Evolutionary conservation across 2,797 vertebrate genomes (phyloP), one percentile per base, ranked within the genome.

Genomic region (Mergus octosetaceus): DNA sequence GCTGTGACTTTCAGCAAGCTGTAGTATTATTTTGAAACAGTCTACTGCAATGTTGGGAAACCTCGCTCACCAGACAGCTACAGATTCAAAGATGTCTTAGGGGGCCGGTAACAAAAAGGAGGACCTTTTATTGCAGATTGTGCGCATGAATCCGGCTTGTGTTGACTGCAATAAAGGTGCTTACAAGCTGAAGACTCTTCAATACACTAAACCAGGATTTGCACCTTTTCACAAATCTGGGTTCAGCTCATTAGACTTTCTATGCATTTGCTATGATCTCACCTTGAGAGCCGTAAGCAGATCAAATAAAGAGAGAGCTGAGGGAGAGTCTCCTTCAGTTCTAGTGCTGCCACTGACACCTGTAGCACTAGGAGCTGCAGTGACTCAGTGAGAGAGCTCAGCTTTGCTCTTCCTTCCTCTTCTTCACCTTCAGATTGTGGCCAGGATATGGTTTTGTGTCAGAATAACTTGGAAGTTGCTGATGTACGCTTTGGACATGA

Each of bases 1-100:
- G 90, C 86, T 76, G 86, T 73, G 96, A 95, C 95, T 96, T 97
- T 94, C 86, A 95, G 77, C 73, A 14, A 2, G 2, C 66, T 65
- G n/a, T 28, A 39, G 21, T 39, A 30, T 58, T 51, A 34, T 80
- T 85, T 83, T n/a, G 30, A 36, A 85, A 68, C 86, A 18, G 30
- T 76, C 83, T 71, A 9, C 61, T 27, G 78, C 13, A 53, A 16
- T 27, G 76, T 49, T 12, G 68, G 58, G 70, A 47, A 94, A 32
- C 25, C 51, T 90, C 76, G 11, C 39, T 45, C 51, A 58, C 15
- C 85, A 78, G 5, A 0, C 57, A 68, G 64, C 56, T 16, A 32
- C 20, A 15, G 56, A 8, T 32, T 27, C 76, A 66, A 41, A 1
- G 3, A 3, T 1, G 1, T 36, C 28, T 21, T 76, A 39, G 10